Percentiles rank a stretch among this genome's conserved stretches.
phyloP scores from a whole-genome alignment of 2,888 invertebrate genomes.

The Steromphala cineraria region DNA sequence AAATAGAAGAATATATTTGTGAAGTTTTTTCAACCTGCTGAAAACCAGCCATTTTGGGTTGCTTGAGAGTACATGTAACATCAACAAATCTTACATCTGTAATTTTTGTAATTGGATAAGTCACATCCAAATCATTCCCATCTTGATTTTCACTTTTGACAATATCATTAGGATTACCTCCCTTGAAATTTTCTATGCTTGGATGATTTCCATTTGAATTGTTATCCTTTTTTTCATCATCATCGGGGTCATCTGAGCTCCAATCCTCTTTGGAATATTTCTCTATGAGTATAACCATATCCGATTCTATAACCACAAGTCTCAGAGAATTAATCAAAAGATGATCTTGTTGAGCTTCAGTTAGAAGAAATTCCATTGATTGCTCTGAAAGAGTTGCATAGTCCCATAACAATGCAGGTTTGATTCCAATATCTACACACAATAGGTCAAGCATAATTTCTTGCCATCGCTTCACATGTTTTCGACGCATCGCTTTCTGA shows the following conservation, averaged over 20 bases:
- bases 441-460: slow-evolving; percentile 36
- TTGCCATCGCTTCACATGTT: slow-evolving; percentile 18
- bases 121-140: no score
- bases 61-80: slow-evolving; percentile 18
- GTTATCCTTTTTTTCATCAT: no score
- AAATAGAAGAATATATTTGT: background rate
- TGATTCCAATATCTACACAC: slow-evolving; percentile 45
- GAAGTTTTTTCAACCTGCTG: background rate
- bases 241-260: no score
- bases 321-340: slow-evolving; percentile 35
- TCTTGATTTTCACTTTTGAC: no score
- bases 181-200: no score
- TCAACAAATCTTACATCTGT: slow-evolving; percentile 30
- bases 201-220: no score
- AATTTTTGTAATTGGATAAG: no score
- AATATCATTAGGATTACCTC: no score
- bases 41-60: background rate
- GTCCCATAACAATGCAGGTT: slow-evolving; percentile 48
- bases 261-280: no score
- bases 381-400: slow-evolving; percentile 23
- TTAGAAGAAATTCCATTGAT: slow-evolving; percentile 21
- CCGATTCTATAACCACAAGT: slow-evolving; percentile 40
- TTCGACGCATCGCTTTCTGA: background rate
- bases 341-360: slow-evolving; percentile 17
- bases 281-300: slow-evolving; percentile 42